A percentile compares a stretch with the other conserved stretches of the same genome.
Evolutionary conservation across 1,140 invertebrate genomes (phyloP).

Genomic region (Phenacoccus solenopsis): DNA sequence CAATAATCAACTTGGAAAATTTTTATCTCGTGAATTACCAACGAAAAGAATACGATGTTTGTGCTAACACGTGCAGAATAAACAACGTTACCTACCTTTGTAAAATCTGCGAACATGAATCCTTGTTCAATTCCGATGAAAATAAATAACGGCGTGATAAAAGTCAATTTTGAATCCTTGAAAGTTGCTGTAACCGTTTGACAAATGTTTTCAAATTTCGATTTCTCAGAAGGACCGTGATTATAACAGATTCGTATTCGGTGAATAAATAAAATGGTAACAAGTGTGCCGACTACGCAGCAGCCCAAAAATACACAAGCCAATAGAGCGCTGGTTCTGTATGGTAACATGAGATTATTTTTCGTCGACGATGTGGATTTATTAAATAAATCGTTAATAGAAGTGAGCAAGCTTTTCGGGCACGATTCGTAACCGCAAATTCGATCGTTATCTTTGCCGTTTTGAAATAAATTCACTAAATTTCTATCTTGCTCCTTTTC

Average conservation of each 20-base stretch:
- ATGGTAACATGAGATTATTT: constrained; percentile 18
- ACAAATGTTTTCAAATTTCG: constrained; percentile 24
- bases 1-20: too few relatives aligned
- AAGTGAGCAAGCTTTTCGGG: constrained; percentile 26
- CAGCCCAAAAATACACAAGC: constrained; percentile 42
- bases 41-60: too few relatives aligned
- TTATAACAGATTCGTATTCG: constrained; percentile 33
- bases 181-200: constrained; percentile 33
- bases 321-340: constrained; percentile 35
- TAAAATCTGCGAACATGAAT: constrained; percentile 57
- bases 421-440: constrained; percentile 42
- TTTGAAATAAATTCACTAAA: constrained; percentile 34
- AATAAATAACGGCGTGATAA: constrained; percentile 48
- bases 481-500: constrained; percentile 15
- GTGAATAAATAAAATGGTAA: constrained; percentile 41
- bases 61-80: too few relatives aligned
- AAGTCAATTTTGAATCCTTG: constrained; percentile 40
- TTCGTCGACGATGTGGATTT: constrained; percentile 7
- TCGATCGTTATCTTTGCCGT: constrained; percentile 35
- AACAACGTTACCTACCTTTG: constrained; percentile 39
- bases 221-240: constrained; percentile 31
- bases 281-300: constrained; percentile 37
- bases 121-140: constrained; percentile 60
- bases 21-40: too few relatives aligned
- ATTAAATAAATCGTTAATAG: constrained; percentile 4